Percentiles rank a stretch among this genome's conserved stretches.
phyloP scores from a whole-genome alignment of 1,140 invertebrate species.

The Pachypsylla venusta region DNA sequence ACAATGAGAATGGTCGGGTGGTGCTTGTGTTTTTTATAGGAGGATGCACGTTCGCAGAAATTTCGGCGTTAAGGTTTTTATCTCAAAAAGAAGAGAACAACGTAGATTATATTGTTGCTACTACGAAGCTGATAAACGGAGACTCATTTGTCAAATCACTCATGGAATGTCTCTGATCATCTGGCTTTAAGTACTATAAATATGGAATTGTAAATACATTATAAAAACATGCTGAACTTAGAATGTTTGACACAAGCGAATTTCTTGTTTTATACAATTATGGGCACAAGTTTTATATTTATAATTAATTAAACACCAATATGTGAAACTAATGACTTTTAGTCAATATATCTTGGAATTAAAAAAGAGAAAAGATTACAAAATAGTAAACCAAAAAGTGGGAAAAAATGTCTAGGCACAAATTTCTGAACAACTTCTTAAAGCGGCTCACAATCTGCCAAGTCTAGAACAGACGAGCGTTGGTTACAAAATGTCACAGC shows the following conservation, averaged over 20 bases:
- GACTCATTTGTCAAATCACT: conserved; percentile 65
- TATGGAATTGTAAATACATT: neutral
- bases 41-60: conserved; percentile 89
- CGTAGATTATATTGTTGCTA: conserved; percentile 81
- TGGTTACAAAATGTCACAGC: too few relatives aligned
- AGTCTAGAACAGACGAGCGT: too few relatives aligned
- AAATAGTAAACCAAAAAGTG: too few relatives aligned
- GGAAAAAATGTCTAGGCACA: too few relatives aligned
- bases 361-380: too few relatives aligned
- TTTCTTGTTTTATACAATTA: too few relatives aligned
- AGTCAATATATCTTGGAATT: too few relatives aligned
- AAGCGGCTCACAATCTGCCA: too few relatives aligned
- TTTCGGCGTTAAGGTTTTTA: conserved; percentile 80
- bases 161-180: conserved; percentile 35
- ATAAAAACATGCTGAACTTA: too few relatives aligned
- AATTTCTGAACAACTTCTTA: too few relatives aligned
- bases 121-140: conserved; percentile 87
- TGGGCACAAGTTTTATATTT: neutral
- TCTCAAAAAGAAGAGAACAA: conserved; percentile 77
- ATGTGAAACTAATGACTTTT: neutral
- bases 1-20: conserved; percentile 51
- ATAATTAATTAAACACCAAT: neutral
- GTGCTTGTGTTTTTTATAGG: conserved; percentile 92
- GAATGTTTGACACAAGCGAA: too few relatives aligned
- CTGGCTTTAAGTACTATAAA: neutral